A percentile compares a stretch with the other conserved stretches of the same genome.
phyloP scores from a whole-genome alignment of 2,888 invertebrate genomes.

The Cosmia trapezina region DNA sequence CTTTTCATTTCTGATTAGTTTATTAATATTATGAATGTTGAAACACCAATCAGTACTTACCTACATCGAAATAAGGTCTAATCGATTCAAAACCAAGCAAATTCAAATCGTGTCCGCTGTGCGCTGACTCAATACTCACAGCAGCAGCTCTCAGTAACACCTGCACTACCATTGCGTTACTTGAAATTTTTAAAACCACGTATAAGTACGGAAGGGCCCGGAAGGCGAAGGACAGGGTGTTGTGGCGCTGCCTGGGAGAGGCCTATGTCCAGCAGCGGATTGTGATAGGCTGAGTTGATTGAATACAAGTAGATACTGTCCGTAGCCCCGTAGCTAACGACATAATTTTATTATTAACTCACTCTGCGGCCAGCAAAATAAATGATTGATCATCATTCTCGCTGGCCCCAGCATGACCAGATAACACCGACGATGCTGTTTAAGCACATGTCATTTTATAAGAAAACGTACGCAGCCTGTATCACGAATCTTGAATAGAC shows the following conservation, averaged over 20 bases:
- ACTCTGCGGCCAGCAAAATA: background rate
- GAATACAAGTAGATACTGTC: background rate
- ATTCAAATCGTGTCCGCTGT: background rate
- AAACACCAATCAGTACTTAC: background rate
- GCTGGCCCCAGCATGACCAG: background rate
- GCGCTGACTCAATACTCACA: background rate
- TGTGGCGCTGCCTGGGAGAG: too few species aligned
- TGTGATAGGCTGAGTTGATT: too few species aligned
- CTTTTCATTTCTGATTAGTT: background rate
- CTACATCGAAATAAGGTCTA: background rate
- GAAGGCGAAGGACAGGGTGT: too few species aligned
- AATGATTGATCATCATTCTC: background rate
- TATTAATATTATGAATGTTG: too few species aligned
- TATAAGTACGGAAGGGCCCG: too few species aligned
- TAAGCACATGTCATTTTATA: background rate
- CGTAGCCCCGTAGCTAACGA: background rate
- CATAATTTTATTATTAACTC: background rate
- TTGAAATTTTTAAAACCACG: background rate
- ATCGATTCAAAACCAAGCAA: background rate
- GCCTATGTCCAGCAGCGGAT: too few species aligned
- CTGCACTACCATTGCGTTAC: background rate
- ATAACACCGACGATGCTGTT: background rate
- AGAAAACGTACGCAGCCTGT: background rate
- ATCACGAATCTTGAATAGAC: background rate
- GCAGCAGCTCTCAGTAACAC: background rate